Base-by-base conservation (phyloP, 1,140 invertebrate species). In the Bicyclus anynana region DNA sequence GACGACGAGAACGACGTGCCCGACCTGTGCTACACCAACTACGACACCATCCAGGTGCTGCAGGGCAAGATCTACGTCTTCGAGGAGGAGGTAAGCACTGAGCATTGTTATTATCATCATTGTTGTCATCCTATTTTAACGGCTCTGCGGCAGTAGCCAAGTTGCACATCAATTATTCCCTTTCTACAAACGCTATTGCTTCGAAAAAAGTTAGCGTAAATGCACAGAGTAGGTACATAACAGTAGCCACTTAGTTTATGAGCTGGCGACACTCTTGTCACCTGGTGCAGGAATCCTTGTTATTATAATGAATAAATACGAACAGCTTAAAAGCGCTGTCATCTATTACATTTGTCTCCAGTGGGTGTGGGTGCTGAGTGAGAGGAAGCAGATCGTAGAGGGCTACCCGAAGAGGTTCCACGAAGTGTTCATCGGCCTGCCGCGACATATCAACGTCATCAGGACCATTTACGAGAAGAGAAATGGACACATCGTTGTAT, bases 391-490 rank as follows among this genome's bases (percentile, higher is more conserved):
- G 16, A 73, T 93, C n/a, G 70, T 86, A 17, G 53, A 79, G n/a
- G 91, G 91, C n/a, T 94, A 93, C 77, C 94, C 94, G 13, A 82
- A 90, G 7, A 75, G 67, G 16, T 88, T 94, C 53, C 77, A 85
- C 35, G 85, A 91, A 20, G 86, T 94, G 62, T 94, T 94, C 78
- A 78, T 77, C 26, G 81, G 89, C 7, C 76, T 94, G 14, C 94
- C 95, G 0, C 56, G 83, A 14, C 59, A 90, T 33, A 69, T 95
- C 2, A 87, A 84, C 21, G 87, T 89, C 62, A 91, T 96, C 14
- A 94, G 95, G 82, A 94, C 95, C 7, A 92, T 93, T 12, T 96
- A 95, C 72, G 92, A 96, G 83, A 90, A 92, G 60, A 80, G 74
- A 10, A 93, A 95, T 76, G 91, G 91, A n/a, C 91, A 92, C 63